A percentile compares a stretch with the other conserved stretches of the same genome.
Conservation (phyloP, 1,140 invertebrate genomes). For the Drosophila arawakana region DNA sequence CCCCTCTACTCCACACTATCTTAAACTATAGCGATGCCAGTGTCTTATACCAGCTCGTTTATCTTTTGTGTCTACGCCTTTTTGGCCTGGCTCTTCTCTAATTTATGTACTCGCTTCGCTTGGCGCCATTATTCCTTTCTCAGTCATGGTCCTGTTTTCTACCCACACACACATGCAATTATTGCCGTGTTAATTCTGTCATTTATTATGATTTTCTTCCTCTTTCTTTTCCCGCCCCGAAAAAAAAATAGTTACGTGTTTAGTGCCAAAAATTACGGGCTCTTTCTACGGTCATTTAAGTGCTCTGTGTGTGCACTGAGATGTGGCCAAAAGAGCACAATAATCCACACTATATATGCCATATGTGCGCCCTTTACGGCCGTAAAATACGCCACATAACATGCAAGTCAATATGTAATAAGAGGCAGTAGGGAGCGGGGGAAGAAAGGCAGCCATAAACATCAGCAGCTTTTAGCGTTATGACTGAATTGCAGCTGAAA, state of each 20-base stretch:
- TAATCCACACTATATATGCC: slow-evolving; percentile 35
- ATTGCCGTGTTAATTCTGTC: slow-evolving; percentile 78
- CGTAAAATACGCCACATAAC: slow-evolving; percentile 72
- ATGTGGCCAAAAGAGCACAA: slow-evolving; percentile 32
- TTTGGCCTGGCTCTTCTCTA: slow-evolving; percentile 23
- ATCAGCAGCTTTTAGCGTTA: slow-evolving; percentile 42
- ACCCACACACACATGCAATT: slow-evolving; percentile 55
- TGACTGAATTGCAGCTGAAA: slow-evolving; percentile 42
- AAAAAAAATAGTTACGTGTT: slow-evolving; percentile 70
- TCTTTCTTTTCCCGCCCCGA: slow-evolving; percentile 10
- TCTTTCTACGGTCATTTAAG: slow-evolving; percentile 50
- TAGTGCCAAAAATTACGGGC: slow-evolving; percentile 72
- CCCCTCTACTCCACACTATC: neutral
- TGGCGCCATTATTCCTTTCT: slow-evolving; percentile 48
- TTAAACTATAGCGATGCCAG: neutral
- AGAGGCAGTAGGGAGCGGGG: slow-evolving; percentile 4
- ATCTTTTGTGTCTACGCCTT: neutral
- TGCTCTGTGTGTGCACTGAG: slow-evolving; percentile 29
- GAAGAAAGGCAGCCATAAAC: neutral
- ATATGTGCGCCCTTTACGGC: slow-evolving; percentile 67
- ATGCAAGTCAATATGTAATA: slow-evolving; percentile 59
- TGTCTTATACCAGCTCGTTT: neutral
- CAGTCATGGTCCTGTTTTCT: slow-evolving; percentile 4
- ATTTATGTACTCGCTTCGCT: slow-evolving; percentile 65
- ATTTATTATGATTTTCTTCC: slow-evolving; percentile 71